Evolutionary conservation across 1,140 invertebrate species (phyloP), one percentile per base, ranked within the genome.

Genomic region (Camponotus vicinus): DNA sequence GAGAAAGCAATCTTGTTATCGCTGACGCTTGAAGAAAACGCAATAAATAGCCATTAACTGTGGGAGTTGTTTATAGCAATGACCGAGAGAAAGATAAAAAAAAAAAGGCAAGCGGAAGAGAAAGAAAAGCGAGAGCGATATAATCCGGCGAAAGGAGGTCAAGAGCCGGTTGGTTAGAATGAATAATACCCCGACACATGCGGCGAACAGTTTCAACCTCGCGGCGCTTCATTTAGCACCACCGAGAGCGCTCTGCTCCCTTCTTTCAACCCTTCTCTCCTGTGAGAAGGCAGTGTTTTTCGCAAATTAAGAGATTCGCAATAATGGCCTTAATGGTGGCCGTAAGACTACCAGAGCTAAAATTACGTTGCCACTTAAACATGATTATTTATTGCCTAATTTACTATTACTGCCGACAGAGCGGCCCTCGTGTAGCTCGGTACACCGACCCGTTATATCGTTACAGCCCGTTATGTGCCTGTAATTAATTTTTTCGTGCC

Each of bases 221-320:
- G 63, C 55, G 42, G 57, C 69, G 66, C 71, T 83, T 83, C 88
- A 78, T 69, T 89, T 89, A 89, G 49, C 83, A 76, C 75, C 75
- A 27, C 75, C 59, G 57, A 66, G 67, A 88, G 52, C 87, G 42
- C 64, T 13, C 32, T 57, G 67, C 64, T 9, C 32, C 75, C 49
- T 40, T 21, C 32, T 45, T 71, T 27, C 27, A 6, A 57, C 5
- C 27, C 42, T 9, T n/a, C 45, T n/a, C 3, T 18, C n/a, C 32
- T 52, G 32, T 21, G 77, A 67, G 85, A 76, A 92, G 92, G 92
- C 91, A 92, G 91, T 93, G 91, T 94, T 93, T 94, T 92, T 93
- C 87, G 92, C 92, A 94, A 95, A 95, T 95, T 95, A 95, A 94
- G 93, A 94, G 93, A 95, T 95, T 92, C 88, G 92, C 92, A 92